Percentiles rank a stretch among this genome's conserved stretches.
Conservation (phyloP, 1,140 invertebrate genomes). For the Acyrthosiphon pisum region DNA sequence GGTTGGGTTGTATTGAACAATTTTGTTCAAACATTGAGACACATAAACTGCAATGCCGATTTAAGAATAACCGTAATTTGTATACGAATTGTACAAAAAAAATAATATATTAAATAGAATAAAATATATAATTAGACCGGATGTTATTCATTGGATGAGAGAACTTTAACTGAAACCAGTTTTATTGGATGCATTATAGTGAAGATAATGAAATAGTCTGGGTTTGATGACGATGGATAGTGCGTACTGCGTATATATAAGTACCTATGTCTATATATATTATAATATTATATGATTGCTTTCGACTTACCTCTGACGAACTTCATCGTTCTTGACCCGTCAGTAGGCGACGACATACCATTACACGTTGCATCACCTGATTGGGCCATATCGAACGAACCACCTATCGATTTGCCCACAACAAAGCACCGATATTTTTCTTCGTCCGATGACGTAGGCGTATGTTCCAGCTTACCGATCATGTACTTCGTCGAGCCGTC, state of each 20-base stretch:
- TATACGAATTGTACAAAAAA: neutral
- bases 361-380: slow-evolving; percentile 84
- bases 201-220: neutral
- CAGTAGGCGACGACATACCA: slow-evolving; percentile 71
- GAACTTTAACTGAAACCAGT: neutral
- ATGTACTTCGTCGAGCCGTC: slow-evolving; percentile 83
- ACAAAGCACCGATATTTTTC: slow-evolving; percentile 75
- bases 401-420: slow-evolving; percentile 62
- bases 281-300: neutral
- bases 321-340: slow-evolving; percentile 72
- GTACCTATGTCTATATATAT: too few relatives aligned
- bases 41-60: neutral
- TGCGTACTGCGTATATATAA: neutral
- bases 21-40: neutral
- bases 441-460: slow-evolving; percentile 67
- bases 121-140: neutral
- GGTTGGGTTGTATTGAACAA: neutral
- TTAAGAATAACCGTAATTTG: neutral
- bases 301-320: slow-evolving; percentile 69
- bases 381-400: slow-evolving; percentile 74
- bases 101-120: neutral
- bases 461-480: slow-evolving; percentile 72
- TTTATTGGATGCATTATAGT: neutral
- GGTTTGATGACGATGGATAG: neutral
- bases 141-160: neutral